Evolutionary conservation across 2,888 invertebrate species (phyloP), one percentile per base, ranked within the genome.

Genomic region (Mylabris sibirica): DNA sequence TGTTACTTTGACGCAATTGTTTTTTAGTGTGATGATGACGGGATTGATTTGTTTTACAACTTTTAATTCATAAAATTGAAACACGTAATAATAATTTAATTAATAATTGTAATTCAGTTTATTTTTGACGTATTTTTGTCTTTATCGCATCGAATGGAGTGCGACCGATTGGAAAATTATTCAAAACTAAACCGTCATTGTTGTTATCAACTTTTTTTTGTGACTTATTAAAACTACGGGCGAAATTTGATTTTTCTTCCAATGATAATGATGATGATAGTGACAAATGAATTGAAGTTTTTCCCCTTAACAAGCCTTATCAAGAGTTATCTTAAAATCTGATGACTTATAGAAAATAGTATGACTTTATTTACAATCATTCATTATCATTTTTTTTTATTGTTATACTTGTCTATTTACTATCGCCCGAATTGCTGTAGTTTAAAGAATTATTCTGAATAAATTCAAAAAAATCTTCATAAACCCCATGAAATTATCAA

Each of bases 1-100:
- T 67, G 63, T 59, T 74, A 76, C 77, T 80, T 83, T 82, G 81
- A 83, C 81, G 82, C 82, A 82, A 83, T 75, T 74, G 78, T 79
- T 77, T 79, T 77, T 69, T 38, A 34, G 38, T 41, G 24, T 34
- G 17, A 35, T 68, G 63, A 65, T 68, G 63, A 65, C 59, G 61
- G 64, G 30, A 60, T 62, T 59, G 61, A 59, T 59, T 57, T 63
- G 8, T 68, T 64, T 65, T 68, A 68, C 53, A 12, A 62, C 44
- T 35, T 57, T 57, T 26, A 57, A 57, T 57, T 57, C 57, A 26
- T 24, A 26, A 57, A 57, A 57, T 14, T 8, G 24, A 24, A 26
- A 26, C 26, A 26, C 24, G 14, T 26, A 24, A 44, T 17, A 44
- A 12, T 22, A 26, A 57, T 57, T 26, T n/a, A 57, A 57, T 57